Conservation (phyloP, 2,888 invertebrate species). For the Macaria notata region DNA sequence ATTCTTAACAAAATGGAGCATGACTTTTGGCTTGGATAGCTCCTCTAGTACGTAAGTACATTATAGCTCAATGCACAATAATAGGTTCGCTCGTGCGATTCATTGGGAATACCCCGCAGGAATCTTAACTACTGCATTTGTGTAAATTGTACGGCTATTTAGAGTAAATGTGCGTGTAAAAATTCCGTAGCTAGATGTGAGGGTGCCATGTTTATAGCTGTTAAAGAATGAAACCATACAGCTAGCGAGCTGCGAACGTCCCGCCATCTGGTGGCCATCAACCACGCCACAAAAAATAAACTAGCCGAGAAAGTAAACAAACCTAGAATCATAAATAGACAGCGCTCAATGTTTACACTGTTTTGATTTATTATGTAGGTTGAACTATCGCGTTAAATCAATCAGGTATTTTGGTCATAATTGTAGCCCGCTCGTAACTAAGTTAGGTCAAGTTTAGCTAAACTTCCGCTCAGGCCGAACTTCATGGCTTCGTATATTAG, state of each 20-base stretch:
- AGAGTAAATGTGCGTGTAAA: constrained; percentile 60
- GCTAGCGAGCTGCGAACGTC: constrained; percentile 54
- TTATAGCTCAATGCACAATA: no score
- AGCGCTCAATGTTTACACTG: constrained; percentile 51
- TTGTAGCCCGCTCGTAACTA: constrained; percentile 13
- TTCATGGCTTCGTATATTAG: background rate
- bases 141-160: constrained; percentile 56
- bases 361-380: constrained; percentile 25
- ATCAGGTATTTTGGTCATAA: constrained; percentile 9
- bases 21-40: no score
- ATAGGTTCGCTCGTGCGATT: constrained; percentile 15
- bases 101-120: constrained; percentile 52
- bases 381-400: constrained; percentile 20
- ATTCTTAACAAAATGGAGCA: no score
- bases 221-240: constrained; percentile 69
- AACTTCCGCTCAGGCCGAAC: constrained; percentile 3
- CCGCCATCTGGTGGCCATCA: constrained; percentile 78
- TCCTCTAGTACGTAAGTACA: no score
- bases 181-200: constrained; percentile 62
- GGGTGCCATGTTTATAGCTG: constrained; percentile 71
- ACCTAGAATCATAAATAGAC: constrained; percentile 65
- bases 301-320: constrained; percentile 74
- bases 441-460: constrained; percentile 24
- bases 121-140: constrained; percentile 56
- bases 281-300: constrained; percentile 73